Percentiles rank a stretch among this genome's conserved stretches.
Conservation (phyloP, 2,113 vertebrate genomes). For the Varanus komodoensis region DNA sequence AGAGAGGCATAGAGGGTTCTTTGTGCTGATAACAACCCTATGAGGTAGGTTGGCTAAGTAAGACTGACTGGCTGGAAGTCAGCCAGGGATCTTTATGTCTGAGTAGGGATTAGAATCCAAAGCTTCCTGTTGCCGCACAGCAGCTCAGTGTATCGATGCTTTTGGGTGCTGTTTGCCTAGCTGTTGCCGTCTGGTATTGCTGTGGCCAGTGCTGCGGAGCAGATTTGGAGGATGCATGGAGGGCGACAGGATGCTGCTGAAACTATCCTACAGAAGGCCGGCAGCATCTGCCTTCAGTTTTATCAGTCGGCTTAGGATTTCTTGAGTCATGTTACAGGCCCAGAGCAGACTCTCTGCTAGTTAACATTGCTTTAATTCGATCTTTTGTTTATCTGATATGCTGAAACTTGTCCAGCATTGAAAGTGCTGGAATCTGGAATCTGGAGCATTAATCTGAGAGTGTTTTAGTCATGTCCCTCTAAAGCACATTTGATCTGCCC, state of each 20-base stretch:
- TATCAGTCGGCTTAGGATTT: neutral
- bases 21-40: neutral
- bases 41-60: neutral
- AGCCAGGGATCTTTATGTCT: neutral
- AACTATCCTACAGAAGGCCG: too few relatives aligned
- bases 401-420: neutral
- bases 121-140: neutral
- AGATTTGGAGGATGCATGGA: too few relatives aligned
- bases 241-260: too few relatives aligned
- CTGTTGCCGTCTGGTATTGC: too few relatives aligned
- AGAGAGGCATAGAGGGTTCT: neutral
- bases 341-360: neutral
- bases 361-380: neutral
- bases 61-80: neutral
- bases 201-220: neutral
- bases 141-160: too few relatives aligned
- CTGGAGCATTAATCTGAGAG: neutral
- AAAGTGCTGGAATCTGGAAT: neutral
- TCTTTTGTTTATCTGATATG: neutral
- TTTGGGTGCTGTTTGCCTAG: too few relatives aligned
- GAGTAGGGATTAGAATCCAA: neutral
- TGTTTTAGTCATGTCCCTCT: neutral
- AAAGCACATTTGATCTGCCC: neutral
- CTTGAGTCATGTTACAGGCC: neutral
- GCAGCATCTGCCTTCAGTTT: neutral